These are phyloP conservation scores for Amazonetta brasiliensis DNA, from an alignment of 2,797 vertebrate species.

Conservation along the genomic window DNA sequence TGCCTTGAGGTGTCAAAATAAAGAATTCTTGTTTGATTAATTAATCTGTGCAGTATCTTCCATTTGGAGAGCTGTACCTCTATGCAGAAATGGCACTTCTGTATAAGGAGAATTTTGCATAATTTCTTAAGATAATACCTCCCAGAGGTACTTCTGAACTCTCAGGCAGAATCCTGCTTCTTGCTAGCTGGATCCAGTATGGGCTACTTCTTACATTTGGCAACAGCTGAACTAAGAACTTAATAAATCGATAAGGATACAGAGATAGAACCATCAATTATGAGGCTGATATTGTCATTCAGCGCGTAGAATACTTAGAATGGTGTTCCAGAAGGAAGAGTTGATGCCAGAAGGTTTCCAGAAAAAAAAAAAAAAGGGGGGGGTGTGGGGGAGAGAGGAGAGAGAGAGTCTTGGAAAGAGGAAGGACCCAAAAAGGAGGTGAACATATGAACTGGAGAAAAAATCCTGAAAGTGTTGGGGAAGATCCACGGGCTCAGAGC, in stretches of 20 bases:
- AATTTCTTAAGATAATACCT: not conserved
- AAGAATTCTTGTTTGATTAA: conserved; percentile 59
- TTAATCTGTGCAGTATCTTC: not conserved
- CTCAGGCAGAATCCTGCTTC: not conserved
- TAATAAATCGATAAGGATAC: not conserved
- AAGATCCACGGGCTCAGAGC: not conserved
- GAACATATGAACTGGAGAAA: not conserved
- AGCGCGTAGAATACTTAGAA: not conserved
- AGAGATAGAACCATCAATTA: not conserved
- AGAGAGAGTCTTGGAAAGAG: not conserved
- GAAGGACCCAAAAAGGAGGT: not conserved
- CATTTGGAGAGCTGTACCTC: not conserved
- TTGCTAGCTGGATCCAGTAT: not conserved
- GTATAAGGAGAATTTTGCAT: not conserved
- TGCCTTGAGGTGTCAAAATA: conserved; percentile 58
- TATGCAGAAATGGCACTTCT: not conserved
- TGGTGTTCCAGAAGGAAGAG: not conserved
- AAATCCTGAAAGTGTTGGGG: not conserved
- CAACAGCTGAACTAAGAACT: not conserved
- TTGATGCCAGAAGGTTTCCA: not conserved
- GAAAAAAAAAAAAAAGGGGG: not conserved
- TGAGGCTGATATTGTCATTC: not conserved
- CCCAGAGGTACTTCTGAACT: not conserved
- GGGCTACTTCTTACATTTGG: not conserved
- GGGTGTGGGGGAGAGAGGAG: too few relatives aligned